Evolutionary conservation across 1,140 invertebrate genomes (phyloP).

Genomic region (Prorops nasuta): DNA sequence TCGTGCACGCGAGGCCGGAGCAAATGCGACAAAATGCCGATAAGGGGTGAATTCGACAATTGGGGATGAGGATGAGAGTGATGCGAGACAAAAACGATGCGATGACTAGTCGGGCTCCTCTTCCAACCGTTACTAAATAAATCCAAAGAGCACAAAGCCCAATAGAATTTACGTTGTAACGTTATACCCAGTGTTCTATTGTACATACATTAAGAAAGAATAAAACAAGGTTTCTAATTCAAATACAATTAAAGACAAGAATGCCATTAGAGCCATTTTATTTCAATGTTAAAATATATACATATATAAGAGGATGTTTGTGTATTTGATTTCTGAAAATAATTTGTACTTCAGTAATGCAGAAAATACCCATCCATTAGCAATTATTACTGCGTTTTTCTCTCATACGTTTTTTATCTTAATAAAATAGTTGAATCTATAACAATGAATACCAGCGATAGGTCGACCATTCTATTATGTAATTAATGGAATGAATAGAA

Average conservation of each 20-base stretch:
- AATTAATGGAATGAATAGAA: constrained; percentile 30
- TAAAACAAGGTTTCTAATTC: no score
- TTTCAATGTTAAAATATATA: constrained; percentile 25
- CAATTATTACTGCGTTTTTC: no score
- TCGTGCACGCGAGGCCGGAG: neutral
- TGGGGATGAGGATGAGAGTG: neutral
- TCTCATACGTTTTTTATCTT: no score
- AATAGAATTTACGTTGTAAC: no score
- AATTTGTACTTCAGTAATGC: constrained; percentile 28
- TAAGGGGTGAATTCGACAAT: neutral
- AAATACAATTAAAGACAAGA: no score
- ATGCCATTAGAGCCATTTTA: no score
- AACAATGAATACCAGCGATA: constrained; percentile 5
- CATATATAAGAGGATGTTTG: constrained; percentile 12
- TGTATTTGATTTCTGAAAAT: constrained; percentile 13
- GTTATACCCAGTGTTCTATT: no score
- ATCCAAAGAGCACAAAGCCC: no score
- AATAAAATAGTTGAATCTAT: no score
- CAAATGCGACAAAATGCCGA: neutral
- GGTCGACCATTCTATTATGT: constrained; percentile 10
- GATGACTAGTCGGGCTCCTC: no score
- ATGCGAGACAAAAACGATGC: neutral
- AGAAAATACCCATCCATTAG: constrained; percentile 12
- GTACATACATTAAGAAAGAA: no score
- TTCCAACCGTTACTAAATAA: no score